phyloP scores from a whole-genome alignment of 2,797 vertebrate genomes.

The Ctenopoma multispine region DNA sequence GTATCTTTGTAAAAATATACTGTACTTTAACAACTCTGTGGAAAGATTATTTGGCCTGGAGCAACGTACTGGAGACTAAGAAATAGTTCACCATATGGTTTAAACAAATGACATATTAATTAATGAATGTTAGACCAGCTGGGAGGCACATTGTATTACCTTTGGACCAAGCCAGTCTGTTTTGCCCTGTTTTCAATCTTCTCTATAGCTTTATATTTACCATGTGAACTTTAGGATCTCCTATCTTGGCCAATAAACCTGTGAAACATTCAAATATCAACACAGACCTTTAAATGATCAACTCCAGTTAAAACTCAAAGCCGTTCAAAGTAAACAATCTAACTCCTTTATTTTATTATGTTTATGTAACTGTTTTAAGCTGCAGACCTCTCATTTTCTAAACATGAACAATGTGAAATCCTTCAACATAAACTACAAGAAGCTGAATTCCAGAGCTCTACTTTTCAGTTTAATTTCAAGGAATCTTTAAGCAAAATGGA shows the following conservation, averaged over 20 bases:
- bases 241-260: no score
- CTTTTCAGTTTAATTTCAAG: background rate
- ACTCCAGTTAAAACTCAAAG: background rate
- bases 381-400: background rate
- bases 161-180: no score
- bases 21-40: no score
- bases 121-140: background rate
- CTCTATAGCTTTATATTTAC: background rate
- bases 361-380: no score
- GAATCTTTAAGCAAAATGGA: background rate
- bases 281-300: no score
- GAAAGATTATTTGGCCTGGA: no score
- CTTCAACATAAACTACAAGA: background rate
- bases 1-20: no score
- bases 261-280: no score
- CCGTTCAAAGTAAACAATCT: background rate
- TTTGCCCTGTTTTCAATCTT: background rate
- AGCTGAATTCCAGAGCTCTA: background rate
- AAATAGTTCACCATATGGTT: background rate
- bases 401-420: slow-evolving; percentile 12
- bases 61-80: no score
- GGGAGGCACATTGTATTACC: background rate
- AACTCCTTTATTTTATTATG: background rate
- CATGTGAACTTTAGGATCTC: no score
- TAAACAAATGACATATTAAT: background rate